These are phyloP conservation scores for Torymus texanus DNA, from an alignment of 2,888 invertebrate species.

Conservation along the genomic window DNA sequence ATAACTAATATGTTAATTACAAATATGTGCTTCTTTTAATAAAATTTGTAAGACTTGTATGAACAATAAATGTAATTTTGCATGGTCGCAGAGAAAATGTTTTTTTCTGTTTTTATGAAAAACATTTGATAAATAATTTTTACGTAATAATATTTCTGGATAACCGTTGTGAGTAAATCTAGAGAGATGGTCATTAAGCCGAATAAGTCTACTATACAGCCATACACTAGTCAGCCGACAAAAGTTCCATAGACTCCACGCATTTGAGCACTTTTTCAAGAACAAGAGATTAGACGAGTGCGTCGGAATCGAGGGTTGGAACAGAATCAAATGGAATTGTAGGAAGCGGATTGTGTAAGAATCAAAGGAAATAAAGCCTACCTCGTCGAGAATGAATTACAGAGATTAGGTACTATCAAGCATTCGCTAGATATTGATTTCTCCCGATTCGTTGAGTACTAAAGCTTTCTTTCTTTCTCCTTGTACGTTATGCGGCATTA, in stretches of 20 bases:
- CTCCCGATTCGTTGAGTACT: not conserved
- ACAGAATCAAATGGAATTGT: not conserved
- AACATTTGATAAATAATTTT: no score
- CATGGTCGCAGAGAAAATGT: no score
- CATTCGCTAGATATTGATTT: slow-evolving; percentile 43
- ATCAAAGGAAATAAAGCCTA: slow-evolving; percentile 6
- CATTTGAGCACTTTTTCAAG: slow-evolving; percentile 4
- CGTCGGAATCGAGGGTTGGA: not conserved
- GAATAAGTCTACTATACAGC: no score
- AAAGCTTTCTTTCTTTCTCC: not conserved
- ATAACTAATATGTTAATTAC: no score
- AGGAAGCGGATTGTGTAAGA: not conserved
- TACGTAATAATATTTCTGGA: no score
- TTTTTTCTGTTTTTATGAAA: no score
- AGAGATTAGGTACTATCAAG: slow-evolving; percentile 39
- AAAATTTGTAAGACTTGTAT: no score
- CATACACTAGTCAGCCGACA: not conserved
- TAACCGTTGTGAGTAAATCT: no score
- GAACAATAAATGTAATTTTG: no score
- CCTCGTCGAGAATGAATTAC: slow-evolving; percentile 40
- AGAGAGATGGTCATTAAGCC: no score
- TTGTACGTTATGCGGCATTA: not conserved
- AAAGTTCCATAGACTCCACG: not conserved
- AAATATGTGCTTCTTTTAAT: no score
- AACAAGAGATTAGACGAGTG: slow-evolving; percentile 17